Percentiles rank a stretch among this genome's conserved stretches.
phyloP scores from a whole-genome alignment of 1,140 invertebrate species.

The Saccostrea echinata region DNA sequence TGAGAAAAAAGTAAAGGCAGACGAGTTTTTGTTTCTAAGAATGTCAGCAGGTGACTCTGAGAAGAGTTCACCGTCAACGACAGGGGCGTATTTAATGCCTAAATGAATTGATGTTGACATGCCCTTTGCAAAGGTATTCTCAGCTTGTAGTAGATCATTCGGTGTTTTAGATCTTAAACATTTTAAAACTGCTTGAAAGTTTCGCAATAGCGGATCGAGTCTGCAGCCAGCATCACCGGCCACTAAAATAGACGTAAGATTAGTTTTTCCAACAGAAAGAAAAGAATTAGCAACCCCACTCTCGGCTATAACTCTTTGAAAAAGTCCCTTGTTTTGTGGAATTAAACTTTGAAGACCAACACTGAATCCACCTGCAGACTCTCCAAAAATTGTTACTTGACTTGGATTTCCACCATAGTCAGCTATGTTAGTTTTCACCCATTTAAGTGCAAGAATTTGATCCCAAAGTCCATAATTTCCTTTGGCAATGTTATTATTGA shows the following conservation, averaged over 20 bases:
- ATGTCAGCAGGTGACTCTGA: constrained; percentile 21
- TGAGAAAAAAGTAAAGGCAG: constrained; percentile 42
- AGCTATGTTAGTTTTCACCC: constrained; percentile 87
- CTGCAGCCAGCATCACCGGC: not conserved
- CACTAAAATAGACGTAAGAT: not conserved
- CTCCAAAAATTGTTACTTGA: constrained; percentile 87
- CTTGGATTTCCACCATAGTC: constrained; percentile 87
- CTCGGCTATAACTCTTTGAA: constrained; percentile 63
- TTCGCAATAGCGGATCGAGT: not conserved
- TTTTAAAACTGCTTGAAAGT: not conserved
- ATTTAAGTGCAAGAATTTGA: constrained; percentile 86
- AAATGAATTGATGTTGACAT: not conserved
- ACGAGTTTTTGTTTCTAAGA: constrained; percentile 11
- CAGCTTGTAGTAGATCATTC: not conserved
- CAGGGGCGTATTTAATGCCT: constrained; percentile 17
- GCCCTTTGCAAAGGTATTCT: not conserved
- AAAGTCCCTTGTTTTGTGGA: constrained; percentile 59
- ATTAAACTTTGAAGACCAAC: constrained; percentile 56
- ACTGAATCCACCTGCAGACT: constrained; percentile 80
- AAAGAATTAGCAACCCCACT: constrained; percentile 54
- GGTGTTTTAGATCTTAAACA: not conserved
- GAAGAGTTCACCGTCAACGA: constrained; percentile 55
- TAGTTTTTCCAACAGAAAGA: not conserved
- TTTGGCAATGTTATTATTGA: constrained; percentile 77
- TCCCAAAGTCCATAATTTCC: constrained; percentile 81